A percentile compares a stretch with the other conserved stretches of the same genome.
phyloP scores from a whole-genome alignment of 2,113 vertebrate genomes.

The Sula dactylatra region DNA sequence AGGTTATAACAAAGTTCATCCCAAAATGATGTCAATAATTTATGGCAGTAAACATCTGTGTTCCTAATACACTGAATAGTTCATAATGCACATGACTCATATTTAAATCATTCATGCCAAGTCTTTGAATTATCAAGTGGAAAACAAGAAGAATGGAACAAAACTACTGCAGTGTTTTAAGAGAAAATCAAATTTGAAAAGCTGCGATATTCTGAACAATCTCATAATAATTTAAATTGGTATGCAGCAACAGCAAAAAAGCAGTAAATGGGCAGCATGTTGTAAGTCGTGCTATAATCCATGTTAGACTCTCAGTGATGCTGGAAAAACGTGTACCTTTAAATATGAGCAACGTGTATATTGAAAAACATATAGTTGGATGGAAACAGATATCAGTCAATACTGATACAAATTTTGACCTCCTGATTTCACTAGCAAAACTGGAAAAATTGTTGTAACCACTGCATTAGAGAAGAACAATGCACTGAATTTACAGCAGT shows the following conservation, averaged over 20 bases:
- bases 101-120: slow-evolving; percentile 31
- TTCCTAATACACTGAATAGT: slow-evolving; percentile 24
- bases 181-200: background rate
- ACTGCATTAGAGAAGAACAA: background rate
- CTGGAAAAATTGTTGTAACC: background rate
- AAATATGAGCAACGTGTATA: background rate
- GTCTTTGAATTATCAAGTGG: slow-evolving; percentile 9
- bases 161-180: background rate
- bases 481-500: background rate
- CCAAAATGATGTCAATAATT: slow-evolving; percentile 44
- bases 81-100: slow-evolving; percentile 40
- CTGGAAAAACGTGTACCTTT: background rate
- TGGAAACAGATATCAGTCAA: background rate
- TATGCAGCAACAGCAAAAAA: background rate
- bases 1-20: slow-evolving; percentile 21
- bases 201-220: background rate
- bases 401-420: background rate
- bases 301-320: background rate
- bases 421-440: background rate
- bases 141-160: slow-evolving; percentile 18
- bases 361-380: background rate
- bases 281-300: background rate
- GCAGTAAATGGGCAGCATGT: background rate
- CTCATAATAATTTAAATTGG: background rate
- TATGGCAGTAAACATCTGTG: slow-evolving; percentile 50